phyloP scores from a whole-genome alignment of 2,888 invertebrate species.

The Ctena decussata region DNA sequence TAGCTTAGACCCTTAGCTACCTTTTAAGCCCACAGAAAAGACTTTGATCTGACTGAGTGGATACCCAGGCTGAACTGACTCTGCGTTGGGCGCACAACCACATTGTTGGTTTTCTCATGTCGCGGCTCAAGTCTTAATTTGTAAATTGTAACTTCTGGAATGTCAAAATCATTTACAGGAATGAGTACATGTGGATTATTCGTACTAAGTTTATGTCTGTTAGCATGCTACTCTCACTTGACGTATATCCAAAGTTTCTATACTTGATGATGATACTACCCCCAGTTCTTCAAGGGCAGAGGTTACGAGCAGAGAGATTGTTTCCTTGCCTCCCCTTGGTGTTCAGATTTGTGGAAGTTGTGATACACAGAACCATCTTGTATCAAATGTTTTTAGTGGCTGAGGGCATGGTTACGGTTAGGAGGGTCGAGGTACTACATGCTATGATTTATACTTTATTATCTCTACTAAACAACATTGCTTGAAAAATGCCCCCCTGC shows the following conservation, averaged over 20 bases:
- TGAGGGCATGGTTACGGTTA: slow-evolving; percentile 5
- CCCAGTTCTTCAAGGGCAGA: not conserved
- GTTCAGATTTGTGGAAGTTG: not conserved
- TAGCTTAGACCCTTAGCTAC: too few relatives aligned
- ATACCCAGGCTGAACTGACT: too few relatives aligned
- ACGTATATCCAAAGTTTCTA: slow-evolving; percentile 3
- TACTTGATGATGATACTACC: slow-evolving; percentile 3
- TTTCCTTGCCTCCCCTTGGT: not conserved
- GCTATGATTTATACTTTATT: too few relatives aligned
- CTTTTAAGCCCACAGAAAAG: too few relatives aligned
- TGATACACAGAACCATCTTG: not conserved
- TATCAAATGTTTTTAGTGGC: slow-evolving; percentile 18
- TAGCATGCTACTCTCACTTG: not conserved
- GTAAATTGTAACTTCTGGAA: too few relatives aligned
- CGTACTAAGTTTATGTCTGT: not conserved
- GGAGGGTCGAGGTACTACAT: slow-evolving; percentile 23
- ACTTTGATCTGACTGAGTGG: too few relatives aligned
- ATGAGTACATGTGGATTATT: slow-evolving; percentile 36
- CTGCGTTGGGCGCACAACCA: too few relatives aligned
- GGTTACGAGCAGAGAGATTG: not conserved
- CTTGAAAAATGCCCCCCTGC: too few relatives aligned
- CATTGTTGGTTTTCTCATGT: too few relatives aligned
- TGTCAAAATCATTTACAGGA: slow-evolving; percentile 22
- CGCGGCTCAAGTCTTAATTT: too few relatives aligned
- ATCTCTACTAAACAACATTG: too few relatives aligned